Conservation (phyloP, 2,797 vertebrate species). For the Myotis vivesi region DNA sequence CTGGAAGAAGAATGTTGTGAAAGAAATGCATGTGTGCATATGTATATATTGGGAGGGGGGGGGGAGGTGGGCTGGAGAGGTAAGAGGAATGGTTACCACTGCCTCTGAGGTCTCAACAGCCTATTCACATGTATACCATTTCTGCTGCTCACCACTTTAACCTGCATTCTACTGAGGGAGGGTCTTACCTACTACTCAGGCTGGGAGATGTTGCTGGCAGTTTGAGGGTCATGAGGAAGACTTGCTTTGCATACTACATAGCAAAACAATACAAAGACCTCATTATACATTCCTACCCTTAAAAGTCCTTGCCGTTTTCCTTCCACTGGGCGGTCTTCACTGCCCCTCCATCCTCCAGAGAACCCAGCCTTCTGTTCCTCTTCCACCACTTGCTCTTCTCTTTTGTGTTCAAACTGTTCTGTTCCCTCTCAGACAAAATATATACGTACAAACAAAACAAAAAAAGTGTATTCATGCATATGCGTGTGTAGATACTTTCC, state of each 20-base stretch:
- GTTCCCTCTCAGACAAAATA: not conserved
- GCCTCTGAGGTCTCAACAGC: not conserved
- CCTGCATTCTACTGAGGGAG: rapidly evolving
- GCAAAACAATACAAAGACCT: not conserved
- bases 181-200: not conserved
- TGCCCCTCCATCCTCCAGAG: not conserved
- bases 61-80: not conserved
- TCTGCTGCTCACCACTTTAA: rapidly evolving
- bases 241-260: not conserved
- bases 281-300: not conserved
- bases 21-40: rapidly evolving
- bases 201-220: not conserved
- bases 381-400: not conserved
- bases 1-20: not conserved
- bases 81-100: not conserved
- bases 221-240: not conserved
- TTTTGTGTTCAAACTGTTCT: not conserved
- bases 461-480: not conserved
- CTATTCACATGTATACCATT: rapidly evolving
- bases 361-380: not conserved
- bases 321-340: rapidly evolving
- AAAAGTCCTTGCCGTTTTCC: not conserved
- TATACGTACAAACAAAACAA: not conserved
- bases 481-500: not conserved
- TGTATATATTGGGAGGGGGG: too few species aligned